phyloP scores from a whole-genome alignment of 1,140 invertebrate species.

The Solenopsis invicta region DNA sequence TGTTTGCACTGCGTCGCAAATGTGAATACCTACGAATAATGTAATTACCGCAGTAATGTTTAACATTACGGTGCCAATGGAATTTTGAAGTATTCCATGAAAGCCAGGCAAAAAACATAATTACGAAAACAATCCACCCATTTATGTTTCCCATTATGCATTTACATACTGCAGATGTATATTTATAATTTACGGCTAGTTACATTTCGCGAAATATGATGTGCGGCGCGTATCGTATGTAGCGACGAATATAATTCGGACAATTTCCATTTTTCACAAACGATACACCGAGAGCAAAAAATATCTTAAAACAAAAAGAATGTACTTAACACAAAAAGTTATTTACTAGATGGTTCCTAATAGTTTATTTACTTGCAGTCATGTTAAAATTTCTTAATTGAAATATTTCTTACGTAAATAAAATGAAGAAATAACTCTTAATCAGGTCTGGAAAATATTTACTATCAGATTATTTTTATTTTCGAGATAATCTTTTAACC shows the following conservation, averaged over 20 bases:
- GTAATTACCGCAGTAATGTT: neutral
- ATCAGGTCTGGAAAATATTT: no score
- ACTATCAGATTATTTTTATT: no score
- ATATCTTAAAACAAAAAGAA: no score
- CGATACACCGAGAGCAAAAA: neutral
- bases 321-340: no score
- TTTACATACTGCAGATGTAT: neutral
- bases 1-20: neutral
- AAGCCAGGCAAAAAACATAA: neutral
- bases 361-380: no score
- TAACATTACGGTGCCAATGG: neutral
- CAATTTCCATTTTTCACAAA: slow-evolving; percentile 26
- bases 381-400: no score
- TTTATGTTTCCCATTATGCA: neutral
- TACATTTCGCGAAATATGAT: slow-evolving; percentile 16
- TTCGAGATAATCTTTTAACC: no score
- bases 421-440: no score
- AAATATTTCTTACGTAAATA: no score
- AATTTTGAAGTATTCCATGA: neutral
- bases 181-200: neutral
- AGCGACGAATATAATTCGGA: neutral
- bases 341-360: no score
- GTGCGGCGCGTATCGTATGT: neutral
- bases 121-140: neutral
- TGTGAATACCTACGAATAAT: neutral